Conservation (phyloP, 2,797 vertebrate genomes). For the Babyrousa celebensis region DNA sequence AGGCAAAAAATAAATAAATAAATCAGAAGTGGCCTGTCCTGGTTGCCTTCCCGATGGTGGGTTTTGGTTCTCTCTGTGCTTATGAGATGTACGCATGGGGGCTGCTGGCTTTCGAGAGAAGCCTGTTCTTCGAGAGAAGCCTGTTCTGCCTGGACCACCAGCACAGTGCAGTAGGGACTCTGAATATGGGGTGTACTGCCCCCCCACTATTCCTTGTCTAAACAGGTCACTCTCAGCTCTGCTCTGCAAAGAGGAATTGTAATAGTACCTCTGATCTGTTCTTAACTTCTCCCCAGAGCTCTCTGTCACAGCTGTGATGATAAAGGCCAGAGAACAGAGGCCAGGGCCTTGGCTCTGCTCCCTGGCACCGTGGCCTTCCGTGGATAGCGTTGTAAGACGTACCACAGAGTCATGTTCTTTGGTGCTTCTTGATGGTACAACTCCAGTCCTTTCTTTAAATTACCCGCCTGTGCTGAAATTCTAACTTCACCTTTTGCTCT, state of each 20-base stretch:
- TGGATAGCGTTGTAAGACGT: accelerated
- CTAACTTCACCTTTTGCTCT: not conserved
- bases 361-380: not conserved
- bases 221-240: not conserved
- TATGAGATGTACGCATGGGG: not conserved
- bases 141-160: too few relatives aligned
- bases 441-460: not conserved
- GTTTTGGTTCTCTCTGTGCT: not conserved
- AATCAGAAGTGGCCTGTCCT: not conserved
- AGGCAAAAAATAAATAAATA: too few relatives aligned
- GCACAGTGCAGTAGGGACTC: accelerated
- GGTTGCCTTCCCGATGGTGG: accelerated
- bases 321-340: not conserved
- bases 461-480: not conserved
- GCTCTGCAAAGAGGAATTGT: not conserved
- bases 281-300: not conserved
- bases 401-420: not conserved
- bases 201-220: not conserved
- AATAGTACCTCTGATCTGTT: not conserved
- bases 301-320: accelerated
- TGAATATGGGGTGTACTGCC: accelerated
- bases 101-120: not conserved
- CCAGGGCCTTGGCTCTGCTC: not conserved
- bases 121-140: not conserved
- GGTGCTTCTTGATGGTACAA: not conserved